phyloP scores from a whole-genome alignment of 2,888 invertebrate species.

The Erannis defoliaria region DNA sequence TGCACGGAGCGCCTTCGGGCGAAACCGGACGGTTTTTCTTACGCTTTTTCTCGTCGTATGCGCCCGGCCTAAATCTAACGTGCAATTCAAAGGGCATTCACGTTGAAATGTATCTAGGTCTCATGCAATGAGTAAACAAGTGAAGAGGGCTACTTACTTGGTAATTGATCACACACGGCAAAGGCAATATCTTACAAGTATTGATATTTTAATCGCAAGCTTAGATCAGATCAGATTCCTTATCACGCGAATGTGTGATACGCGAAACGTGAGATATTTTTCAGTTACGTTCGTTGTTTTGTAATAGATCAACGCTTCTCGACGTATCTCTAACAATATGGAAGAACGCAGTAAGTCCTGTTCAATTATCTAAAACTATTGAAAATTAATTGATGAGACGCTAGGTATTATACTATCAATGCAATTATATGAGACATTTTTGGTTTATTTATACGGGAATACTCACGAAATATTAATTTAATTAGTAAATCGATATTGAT shows the following conservation, averaged over 20 bases:
- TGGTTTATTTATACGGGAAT: not conserved
- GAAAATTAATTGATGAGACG: too few relatives aligned
- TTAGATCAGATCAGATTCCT: slow-evolving; percentile 46
- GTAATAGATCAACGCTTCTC: slow-evolving; percentile 34
- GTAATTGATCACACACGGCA: too few relatives aligned
- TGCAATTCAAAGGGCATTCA: too few relatives aligned
- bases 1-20: too few relatives aligned
- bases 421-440: too few relatives aligned
- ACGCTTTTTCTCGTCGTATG: too few relatives aligned
- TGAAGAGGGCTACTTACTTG: too few relatives aligned
- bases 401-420: too few relatives aligned
- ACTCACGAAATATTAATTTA: not conserved
- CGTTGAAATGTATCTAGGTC: too few relatives aligned
- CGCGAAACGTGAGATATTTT: slow-evolving; percentile 30
- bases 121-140: too few relatives aligned
- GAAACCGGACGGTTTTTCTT: too few relatives aligned
- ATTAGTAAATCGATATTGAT: not conserved
- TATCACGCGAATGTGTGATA: slow-evolving; percentile 42
- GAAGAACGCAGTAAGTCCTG: slow-evolving; percentile 39
- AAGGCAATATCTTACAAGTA: slow-evolving; percentile 9
- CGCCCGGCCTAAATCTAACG: too few relatives aligned
- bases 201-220: slow-evolving; percentile 27
- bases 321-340: slow-evolving; percentile 34
- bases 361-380: not conserved
- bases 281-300: slow-evolving; percentile 34